Evolutionary conservation across 2,113 vertebrate species (phyloP).

Genomic region (Willisornis vidua): DNA sequence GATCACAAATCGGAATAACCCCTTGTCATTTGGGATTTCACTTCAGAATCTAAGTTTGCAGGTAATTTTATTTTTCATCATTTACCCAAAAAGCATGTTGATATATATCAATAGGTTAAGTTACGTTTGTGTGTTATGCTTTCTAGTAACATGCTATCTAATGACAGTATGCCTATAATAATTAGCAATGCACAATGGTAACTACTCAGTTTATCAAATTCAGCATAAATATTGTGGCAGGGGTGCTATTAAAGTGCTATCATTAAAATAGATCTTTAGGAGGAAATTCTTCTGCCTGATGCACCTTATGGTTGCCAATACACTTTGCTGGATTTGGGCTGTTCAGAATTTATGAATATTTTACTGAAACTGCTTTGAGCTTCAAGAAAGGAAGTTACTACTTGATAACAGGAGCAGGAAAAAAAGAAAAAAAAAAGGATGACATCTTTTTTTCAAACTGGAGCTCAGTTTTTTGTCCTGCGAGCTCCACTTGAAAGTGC

Average conservation of each 20-base stretch:
- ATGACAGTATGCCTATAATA: neutral
- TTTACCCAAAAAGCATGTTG: neutral
- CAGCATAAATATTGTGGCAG: neutral
- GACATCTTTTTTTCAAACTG: neutral
- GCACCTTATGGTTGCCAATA: neutral
- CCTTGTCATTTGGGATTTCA: conserved; percentile 93
- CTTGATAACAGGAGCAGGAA: neutral
- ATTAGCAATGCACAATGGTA: neutral
- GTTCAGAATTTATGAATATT: neutral
- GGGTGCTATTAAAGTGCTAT: neutral
- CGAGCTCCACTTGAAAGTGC: neutral
- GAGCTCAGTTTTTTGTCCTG: neutral
- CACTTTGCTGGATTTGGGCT: neutral
- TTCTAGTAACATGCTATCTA: neutral
- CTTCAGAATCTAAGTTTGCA: conserved; percentile 97
- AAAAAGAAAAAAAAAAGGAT: neutral
- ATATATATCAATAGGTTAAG: neutral
- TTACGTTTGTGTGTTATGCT: neutral
- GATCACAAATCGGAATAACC: conserved; percentile 89
- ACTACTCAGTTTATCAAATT: neutral
- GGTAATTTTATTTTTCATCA: conserved; percentile 73
- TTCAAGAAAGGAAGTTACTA: neutral
- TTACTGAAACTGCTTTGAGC: neutral
- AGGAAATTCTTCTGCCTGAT: neutral
- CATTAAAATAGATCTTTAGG: neutral